Evolutionary conservation across 1,140 invertebrate genomes (phyloP).

Genomic region (Orussus abietinus): DNA sequence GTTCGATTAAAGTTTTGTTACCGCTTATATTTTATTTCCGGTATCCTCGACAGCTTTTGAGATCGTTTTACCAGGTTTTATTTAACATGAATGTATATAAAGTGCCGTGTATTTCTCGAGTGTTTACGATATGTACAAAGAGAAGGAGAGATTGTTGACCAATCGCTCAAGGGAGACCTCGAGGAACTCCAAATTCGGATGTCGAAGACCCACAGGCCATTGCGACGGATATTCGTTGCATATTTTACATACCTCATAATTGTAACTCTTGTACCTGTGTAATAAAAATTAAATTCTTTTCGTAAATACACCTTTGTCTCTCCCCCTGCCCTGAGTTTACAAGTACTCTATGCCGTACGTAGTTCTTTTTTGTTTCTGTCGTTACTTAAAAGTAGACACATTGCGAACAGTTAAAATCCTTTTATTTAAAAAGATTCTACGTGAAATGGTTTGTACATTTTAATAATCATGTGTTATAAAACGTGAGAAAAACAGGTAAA

Average conservation of each 20-base stretch:
- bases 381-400: too few relatives aligned
- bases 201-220: slow-evolving; percentile 16
- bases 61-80: slow-evolving; percentile 22
- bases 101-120: slow-evolving; percentile 24
- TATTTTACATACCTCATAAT: slow-evolving; percentile 32
- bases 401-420: too few relatives aligned
- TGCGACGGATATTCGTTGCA: slow-evolving; percentile 20
- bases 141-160: slow-evolving; percentile 20
- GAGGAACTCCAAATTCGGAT: neutral
- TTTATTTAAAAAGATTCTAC: too few relatives aligned
- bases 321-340: too few relatives aligned
- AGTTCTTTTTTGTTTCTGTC: too few relatives aligned
- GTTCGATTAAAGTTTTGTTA: slow-evolving; percentile 19
- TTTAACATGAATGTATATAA: slow-evolving; percentile 26
- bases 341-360: too few relatives aligned
- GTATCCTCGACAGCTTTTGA: slow-evolving; percentile 19
- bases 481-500: too few relatives aligned
- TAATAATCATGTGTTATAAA: too few relatives aligned
- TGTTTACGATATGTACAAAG: slow-evolving; percentile 6
- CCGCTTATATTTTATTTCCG: slow-evolving; percentile 19
- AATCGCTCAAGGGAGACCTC: slow-evolving; percentile 2
- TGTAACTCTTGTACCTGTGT: slow-evolving; percentile 36
- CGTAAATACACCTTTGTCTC: too few relatives aligned
- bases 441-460: too few relatives aligned
- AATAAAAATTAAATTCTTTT: too few relatives aligned